phyloP scores from a whole-genome alignment of 2,888 invertebrate genomes.

The Strigamia transsilvanica region DNA sequence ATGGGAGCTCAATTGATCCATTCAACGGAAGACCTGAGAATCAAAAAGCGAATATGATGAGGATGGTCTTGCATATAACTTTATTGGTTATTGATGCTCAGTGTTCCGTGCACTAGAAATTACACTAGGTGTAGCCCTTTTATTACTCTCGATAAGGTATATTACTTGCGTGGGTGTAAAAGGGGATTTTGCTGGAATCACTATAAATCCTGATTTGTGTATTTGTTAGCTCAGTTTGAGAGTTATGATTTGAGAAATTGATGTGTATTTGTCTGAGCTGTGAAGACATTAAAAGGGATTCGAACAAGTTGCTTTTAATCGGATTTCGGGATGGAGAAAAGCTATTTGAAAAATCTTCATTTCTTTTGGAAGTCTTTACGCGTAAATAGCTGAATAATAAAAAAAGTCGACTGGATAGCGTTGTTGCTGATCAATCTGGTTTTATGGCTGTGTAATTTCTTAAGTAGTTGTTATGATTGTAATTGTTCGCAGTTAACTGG shows the following conservation, averaged over 20 bases:
- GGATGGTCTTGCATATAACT: conserved; percentile 42
- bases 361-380: not conserved
- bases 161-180: not conserved
- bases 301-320: not conserved
- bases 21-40: conserved; percentile 36
- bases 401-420: not conserved
- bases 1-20: conserved; percentile 42
- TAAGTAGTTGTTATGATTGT: conserved; percentile 1
- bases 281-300: not conserved
- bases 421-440: not conserved
- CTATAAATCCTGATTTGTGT: conserved; percentile 37
- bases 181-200: conserved; percentile 7
- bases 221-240: conserved; percentile 4
- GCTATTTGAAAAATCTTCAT: not conserved
- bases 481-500: not conserved
- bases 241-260: not conserved
- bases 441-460: not conserved
- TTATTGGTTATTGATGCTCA: conserved; percentile 49
- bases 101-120: conserved; percentile 47
- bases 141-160: not conserved
- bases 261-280: not conserved
- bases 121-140: conserved; percentile 39
- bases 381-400: not conserved
- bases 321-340: not conserved
- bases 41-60: conserved; percentile 47